Conservation (phyloP, 2,797 vertebrate species). For the Vespertilio murinus region DNA sequence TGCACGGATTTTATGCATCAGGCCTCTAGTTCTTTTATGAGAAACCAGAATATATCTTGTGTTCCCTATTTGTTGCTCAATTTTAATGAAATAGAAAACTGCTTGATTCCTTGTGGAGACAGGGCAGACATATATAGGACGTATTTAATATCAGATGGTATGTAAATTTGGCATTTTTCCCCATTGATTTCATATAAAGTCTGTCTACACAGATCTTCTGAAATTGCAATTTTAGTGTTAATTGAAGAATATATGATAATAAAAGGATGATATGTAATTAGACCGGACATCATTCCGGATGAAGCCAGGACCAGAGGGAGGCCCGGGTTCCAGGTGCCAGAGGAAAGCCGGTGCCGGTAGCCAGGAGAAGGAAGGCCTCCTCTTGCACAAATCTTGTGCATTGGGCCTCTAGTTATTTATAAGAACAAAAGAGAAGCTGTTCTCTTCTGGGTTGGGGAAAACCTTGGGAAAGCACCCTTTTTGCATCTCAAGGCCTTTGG, state of each 20-base stretch:
- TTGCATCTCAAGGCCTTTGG: neutral
- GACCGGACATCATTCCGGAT: too few species aligned
- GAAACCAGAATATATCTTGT: neutral
- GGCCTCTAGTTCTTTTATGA: neutral
- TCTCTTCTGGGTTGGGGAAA: neutral
- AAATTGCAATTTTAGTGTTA: neutral
- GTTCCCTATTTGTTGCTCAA: neutral
- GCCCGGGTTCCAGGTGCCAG: too few species aligned
- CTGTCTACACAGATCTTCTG: neutral
- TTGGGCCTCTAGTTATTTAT: neutral
- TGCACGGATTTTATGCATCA: too few species aligned
- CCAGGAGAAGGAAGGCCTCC: too few species aligned
- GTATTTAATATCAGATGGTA: neutral
- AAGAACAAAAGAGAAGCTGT: neutral
- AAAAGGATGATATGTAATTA: too few species aligned
- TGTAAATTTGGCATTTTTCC: neutral
- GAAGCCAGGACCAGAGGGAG: too few species aligned
- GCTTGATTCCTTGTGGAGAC: neutral
- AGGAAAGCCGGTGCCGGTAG: too few species aligned
- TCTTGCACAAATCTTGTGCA: too few species aligned
- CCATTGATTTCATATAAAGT: neutral
- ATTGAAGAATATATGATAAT: neutral
- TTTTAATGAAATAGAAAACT: slow-evolving; percentile 20
- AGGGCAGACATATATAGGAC: neutral
- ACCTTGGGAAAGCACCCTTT: neutral